A percentile compares a stretch with the other conserved stretches of the same genome.
phyloP scores from a whole-genome alignment of 2,113 vertebrate species.

The Elephas maximus region DNA sequence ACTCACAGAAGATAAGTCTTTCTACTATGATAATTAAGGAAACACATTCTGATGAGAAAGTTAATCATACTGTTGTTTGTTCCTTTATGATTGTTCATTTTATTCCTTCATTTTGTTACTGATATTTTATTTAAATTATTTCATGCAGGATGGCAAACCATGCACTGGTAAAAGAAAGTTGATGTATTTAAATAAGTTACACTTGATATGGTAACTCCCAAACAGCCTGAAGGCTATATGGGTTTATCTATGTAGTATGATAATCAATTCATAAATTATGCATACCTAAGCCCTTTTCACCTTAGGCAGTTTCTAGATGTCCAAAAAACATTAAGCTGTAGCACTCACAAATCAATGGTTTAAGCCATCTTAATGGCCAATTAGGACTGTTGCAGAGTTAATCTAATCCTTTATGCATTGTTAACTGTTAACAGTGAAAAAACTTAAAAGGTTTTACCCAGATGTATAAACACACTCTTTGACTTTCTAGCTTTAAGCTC shows the following conservation, averaged over 20 bases:
- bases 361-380: conserved; percentile 39
- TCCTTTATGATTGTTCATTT: neutral
- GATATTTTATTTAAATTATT: conserved; percentile 41
- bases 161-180: neutral
- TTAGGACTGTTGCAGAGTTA: conserved; percentile 30
- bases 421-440: conserved; percentile 20
- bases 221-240: conserved; percentile 67
- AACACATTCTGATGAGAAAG: neutral
- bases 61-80: neutral
- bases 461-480: neutral
- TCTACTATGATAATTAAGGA: conserved; percentile 18
- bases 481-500: conserved; percentile 33
- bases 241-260: conserved; percentile 58
- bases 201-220: neutral
- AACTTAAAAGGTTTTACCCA: neutral
- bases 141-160: neutral
- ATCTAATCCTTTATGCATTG: conserved; percentile 53
- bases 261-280: conserved; percentile 79
- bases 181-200: conserved; percentile 70
- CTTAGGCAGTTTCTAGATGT: conserved; percentile 58
- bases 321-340: conserved; percentile 47
- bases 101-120: neutral
- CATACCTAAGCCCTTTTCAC: conserved; percentile 62
- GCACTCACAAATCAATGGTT: conserved; percentile 8
- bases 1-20: neutral